Evolutionary conservation across 2,113 vertebrate genomes (phyloP), one percentile per base, ranked within the genome.

Genomic region (Bubo bubo): DNA sequence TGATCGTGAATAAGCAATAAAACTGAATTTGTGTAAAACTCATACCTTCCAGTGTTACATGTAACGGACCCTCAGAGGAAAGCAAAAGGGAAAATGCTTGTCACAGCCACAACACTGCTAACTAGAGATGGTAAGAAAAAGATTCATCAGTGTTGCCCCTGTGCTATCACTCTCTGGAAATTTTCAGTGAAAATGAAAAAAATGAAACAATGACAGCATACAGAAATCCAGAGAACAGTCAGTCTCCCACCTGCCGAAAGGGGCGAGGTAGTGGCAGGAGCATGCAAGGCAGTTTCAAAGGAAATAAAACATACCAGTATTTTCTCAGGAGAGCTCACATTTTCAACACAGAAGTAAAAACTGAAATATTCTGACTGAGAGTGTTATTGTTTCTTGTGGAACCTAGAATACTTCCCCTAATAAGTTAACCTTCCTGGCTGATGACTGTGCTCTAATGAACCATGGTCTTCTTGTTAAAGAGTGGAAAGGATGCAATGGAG

Each of bases 321-420:
- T 95, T 94, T 92, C 35, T 77, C 49, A 70, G 24, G 35, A 74
- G 24, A 80, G 4, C 12, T 66, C 50, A 49, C 9, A 49, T 41
- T 92, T 95, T 92, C 22, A 88, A 5, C 30, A 73, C 86, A 85
- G n/a, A 53, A 68, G 4, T 35, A 47, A 95, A 86, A 92, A 26
- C 23, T 50, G 22, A 75, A 72, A 58, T 70, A n/a, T 70, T 68
- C 27, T 64, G 39, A 76, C 27, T 49, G 47, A 37, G 60, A 59
- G 4, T 47, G 34, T 15, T 52, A 26, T 23, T 66, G 16, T 70
- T 93, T 80, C 41, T 88, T 60, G 26, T n/a, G 52, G 19, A 56
- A 70, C 17, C 32, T 80, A 26, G 17, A 83, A 83, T 70, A 28
- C 5, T 58, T 79, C 39, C 43, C 34, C 17, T 56, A 39, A 18